phyloP scores from a whole-genome alignment of 2,113 vertebrate genomes.

The Seriola dumerili region DNA sequence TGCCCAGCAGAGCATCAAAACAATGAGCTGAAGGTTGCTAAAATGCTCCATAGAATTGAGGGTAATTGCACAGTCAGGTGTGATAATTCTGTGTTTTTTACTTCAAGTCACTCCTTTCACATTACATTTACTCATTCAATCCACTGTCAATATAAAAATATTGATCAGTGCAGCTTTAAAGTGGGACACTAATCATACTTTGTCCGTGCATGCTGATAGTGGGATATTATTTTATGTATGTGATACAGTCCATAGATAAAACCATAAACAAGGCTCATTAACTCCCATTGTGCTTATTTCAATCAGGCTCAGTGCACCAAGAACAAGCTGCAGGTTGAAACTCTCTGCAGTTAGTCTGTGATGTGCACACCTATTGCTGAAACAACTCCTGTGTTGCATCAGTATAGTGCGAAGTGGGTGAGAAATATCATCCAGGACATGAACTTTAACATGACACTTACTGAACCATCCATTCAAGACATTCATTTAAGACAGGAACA shows the following conservation, averaged over 20 bases:
- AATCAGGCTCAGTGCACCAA: slow-evolving; percentile 40
- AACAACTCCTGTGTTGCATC: slow-evolving; percentile 75
- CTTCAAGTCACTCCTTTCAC: not conserved
- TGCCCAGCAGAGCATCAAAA: not conserved
- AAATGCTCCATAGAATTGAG: too few species aligned
- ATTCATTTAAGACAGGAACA: slow-evolving; percentile 46
- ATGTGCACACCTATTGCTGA: slow-evolving; percentile 69
- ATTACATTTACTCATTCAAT: not conserved
- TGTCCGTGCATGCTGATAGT: not conserved
- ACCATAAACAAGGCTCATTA: slow-evolving; percentile 27
- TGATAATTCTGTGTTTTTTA: not conserved
- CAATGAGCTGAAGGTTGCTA: not conserved
- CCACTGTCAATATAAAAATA: not conserved
- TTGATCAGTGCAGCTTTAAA: not conserved
- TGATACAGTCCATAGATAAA: slow-evolving; percentile 20
- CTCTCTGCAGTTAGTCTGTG: slow-evolving; percentile 46
- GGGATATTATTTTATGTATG: not conserved
- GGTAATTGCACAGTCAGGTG: not conserved
- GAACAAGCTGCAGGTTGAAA: slow-evolving; percentile 54
- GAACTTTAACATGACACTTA: slow-evolving; percentile 63
- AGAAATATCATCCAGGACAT: slow-evolving; percentile 58
- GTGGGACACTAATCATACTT: not conserved
- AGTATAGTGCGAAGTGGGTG: slow-evolving; percentile 62
- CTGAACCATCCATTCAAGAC: slow-evolving; percentile 43
- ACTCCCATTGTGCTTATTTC: slow-evolving; percentile 14